Evolutionary conservation across 2,888 invertebrate species (phyloP), one percentile per base, ranked within the genome.

Genomic region (Synanthedon vespiformis): DNA sequence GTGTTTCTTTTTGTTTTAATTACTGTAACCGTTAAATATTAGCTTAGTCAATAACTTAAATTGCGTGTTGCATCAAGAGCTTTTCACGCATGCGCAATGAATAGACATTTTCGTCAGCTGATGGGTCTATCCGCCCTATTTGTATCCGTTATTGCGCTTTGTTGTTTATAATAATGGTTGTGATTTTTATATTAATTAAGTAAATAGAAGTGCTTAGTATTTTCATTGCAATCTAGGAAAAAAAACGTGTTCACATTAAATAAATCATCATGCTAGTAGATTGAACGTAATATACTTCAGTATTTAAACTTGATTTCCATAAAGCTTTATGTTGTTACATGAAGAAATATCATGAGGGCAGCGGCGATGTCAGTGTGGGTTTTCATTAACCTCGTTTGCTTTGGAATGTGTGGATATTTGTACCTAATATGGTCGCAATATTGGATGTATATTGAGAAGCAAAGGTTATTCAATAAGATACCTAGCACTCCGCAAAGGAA

Each of bases 371-470:
- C 91, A 41, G 91, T 92, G 63, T 92, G 92, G 91, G 88, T 92
- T 61, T 92, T 93, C 68, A 90, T 92, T 58, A 92, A 92, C 72
- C 83, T 93, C 50, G 83, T 92, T 27, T 90, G 92, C 64, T 90
- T 92, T 63, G 92, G 92, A 11, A 92, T 92, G 90, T 90, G 92
- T 61, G 91, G 92, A 47, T 93, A 93, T 66, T 88, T 92, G 60
- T 92, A 92, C 70, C 75, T 93, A 44, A 86, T 93, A 51, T 92
- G 92, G 92, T 91, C 91, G 0, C 91, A 92, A 64, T 92, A 92
- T 67, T 92, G 92, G 92, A 88, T 89, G 80, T 88, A 89, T 56
- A 80, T 89, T 54, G 89, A 90, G 61, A 86, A 88, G 58, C 89
- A 90, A 64, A 83, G 83, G 54, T 71, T 85, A 58, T 80, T 87